Base-by-base conservation (phyloP, 2,797 vertebrate species). In the Phataginus tetradactyla region DNA sequence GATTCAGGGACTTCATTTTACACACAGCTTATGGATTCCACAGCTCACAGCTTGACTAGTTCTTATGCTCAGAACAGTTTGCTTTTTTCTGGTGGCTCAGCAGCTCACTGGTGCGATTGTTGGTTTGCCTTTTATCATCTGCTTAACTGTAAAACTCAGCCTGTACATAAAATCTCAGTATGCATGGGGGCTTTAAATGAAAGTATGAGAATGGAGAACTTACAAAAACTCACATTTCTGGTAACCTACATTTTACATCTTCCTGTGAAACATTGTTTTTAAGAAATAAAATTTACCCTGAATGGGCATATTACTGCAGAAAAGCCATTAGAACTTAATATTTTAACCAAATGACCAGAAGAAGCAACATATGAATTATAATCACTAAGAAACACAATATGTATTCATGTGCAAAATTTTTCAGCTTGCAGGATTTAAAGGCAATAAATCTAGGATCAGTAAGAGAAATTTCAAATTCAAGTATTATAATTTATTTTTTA, bases 71-170 rank as follows among this genome's bases (percentile, higher is more conserved):
- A 85, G 78, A 90, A 81, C 25, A 77, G 32, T 91, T 97, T 95
- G 34, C 68, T 71, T 92, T 96, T 96, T 86, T 63, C 68, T 90
- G 51, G 61, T 94, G 61, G 84, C 71, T 97, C 94, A 91, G 80
- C 42, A 97, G 94, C 84, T 97, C 66, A 90, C 34, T 97, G 71
- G 45, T 90, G 61, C 34, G 1, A 29, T 75, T 69, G 9, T 84
- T 92, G 53, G 59, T 34, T 90, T 87, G 71, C 23, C 7, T 93
- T 90, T 85, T 91, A 59, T 95, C n/a, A 79, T 96, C 66, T 90
- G 75, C n/a, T 90, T 94, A 96, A 95, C 94, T 71, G 94, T 45
- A 92, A 92, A 96, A 90, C 42, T 87, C 61, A 94, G 45, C 64
- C 77, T 96, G 21, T 90, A 71, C 0, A 1, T 80, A 93, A 92